Base-by-base conservation (phyloP, 1,140 invertebrate species). In the Micrasema minimum region DNA sequence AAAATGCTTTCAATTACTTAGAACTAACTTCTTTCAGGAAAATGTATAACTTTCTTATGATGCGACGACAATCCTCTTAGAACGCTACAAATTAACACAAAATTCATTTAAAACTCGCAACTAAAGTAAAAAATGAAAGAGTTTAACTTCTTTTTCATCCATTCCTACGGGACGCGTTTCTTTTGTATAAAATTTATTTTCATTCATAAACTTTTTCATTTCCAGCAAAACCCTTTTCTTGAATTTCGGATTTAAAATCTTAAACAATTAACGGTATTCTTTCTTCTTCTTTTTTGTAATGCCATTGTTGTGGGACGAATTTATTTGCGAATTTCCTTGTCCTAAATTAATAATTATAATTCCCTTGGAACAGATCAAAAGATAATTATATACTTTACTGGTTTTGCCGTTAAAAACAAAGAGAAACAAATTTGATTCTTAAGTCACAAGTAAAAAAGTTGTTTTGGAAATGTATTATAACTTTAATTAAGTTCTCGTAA, bases 91-190 rank as follows among this genome's bases (percentile, higher is more conserved):
- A 66, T 66, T 50, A 66, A 66, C 45, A 66, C 43, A 38, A 11
- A 53, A 53, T 66, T 66, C 23, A 66, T 66, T 66, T 66, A 66
- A 65, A 51, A n/a, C n/a, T n/a, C 31, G 37, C 22, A 37, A 12
- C 46, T 46, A 35, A 66, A 66, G 43, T 31, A 66, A 66, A 65
- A 66, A 31, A 53, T 51, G 46, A 65, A 53, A 66, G 64, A 51
- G 46, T 62, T 45, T 20, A 62, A 46, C 12, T 62, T 62, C 59
- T 57, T 57, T 37, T 5, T 12, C 35, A 57, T n/a, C n/a, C 53
- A 14, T 18, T 7, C 18, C 50, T 22, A 26, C 1, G 50, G 50
- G 50, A 51, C 20, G 26, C 26, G 50, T 12, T 57, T 11, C 53
- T 35, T 57, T 57, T 57, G 53, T 57, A 23, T n/a, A 14, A 14